Percentiles rank a stretch among this genome's conserved stretches.
These are phyloP conservation scores for Trachelus tabidus DNA, from an alignment of 2,888 invertebrate species.

Conservation along the genomic window DNA sequence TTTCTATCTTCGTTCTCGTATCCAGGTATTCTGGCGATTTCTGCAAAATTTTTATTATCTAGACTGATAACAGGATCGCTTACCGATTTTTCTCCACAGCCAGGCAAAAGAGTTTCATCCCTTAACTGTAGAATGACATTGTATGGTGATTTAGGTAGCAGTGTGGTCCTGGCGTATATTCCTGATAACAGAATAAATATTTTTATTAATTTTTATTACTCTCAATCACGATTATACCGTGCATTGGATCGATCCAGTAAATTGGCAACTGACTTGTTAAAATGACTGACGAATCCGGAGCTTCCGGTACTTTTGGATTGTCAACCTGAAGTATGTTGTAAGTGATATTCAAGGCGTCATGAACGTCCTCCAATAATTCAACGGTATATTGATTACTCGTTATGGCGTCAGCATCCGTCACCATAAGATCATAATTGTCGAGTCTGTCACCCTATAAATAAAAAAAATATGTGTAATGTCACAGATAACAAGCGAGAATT, in stretches of 20 bases:
- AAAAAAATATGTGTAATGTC: neutral
- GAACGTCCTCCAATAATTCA: slow-evolving; percentile 57
- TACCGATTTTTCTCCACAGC: slow-evolving; percentile 64
- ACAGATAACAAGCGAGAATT: neutral
- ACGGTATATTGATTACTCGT: slow-evolving; percentile 64
- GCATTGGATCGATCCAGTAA: too few relatives aligned
- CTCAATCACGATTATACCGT: too few relatives aligned
- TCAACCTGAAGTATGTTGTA: slow-evolving; percentile 58
- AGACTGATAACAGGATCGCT: slow-evolving; percentile 41
- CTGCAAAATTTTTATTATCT: slow-evolving; percentile 16
- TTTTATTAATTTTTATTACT: too few relatives aligned
- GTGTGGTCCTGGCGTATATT: slow-evolving; percentile 52
- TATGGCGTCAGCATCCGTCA: slow-evolving; percentile 65
- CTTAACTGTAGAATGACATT: slow-evolving; percentile 68
- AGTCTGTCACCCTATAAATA: slow-evolving; percentile 59
- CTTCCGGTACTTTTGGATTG: slow-evolving; percentile 39
- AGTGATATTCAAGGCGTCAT: slow-evolving; percentile 61
- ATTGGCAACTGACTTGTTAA: slow-evolving; percentile 46
- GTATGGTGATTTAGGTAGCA: slow-evolving; percentile 66
- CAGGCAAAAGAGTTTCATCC: slow-evolving; percentile 67
- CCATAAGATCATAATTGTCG: slow-evolving; percentile 58
- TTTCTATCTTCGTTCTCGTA: neutral
- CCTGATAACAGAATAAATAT: slow-evolving; percentile 31
- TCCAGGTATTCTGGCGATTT: slow-evolving; percentile 25
- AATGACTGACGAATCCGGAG: slow-evolving; percentile 51